Evolutionary conservation across 2,888 invertebrate species (phyloP).

Genomic region (Drosophila imparisetae): DNA sequence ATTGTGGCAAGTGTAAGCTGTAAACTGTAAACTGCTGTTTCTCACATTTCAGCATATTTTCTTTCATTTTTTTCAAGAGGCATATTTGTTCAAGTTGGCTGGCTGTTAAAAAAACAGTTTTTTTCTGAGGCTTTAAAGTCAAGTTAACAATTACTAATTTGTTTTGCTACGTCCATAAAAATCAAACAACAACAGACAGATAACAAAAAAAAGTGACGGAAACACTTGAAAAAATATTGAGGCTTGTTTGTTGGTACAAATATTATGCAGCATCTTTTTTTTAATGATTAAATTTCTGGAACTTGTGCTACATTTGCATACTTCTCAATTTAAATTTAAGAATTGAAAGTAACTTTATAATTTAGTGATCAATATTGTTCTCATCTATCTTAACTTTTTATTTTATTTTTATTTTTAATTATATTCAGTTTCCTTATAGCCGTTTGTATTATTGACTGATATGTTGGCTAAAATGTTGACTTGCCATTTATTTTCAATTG

Average conservation of each 20-base stretch:
- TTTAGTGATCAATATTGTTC: background rate
- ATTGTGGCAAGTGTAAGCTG: constrained; percentile 60
- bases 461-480: background rate
- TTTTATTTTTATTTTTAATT: too few species aligned
- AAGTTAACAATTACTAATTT: background rate
- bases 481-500: too few species aligned
- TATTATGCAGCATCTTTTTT: background rate
- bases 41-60: constrained; percentile 62
- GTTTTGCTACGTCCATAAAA: background rate
- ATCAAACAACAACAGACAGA: background rate
- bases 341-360: background rate
- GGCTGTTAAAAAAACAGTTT: background rate
- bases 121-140: background rate
- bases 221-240: background rate
- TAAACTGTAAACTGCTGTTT: constrained; percentile 52
- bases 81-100: background rate
- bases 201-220: background rate
- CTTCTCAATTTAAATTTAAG: background rate
- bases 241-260: background rate
- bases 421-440: too few species aligned
- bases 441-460: background rate
- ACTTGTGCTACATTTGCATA: too few species aligned
- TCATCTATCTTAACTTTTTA: background rate
- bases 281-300: too few species aligned
- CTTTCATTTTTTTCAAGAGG: background rate